Percentiles rank a stretch among this genome's conserved stretches.
These are phyloP conservation scores for Channa argus DNA, from an alignment of 2,113 vertebrate species.

Conservation along the genomic window DNA sequence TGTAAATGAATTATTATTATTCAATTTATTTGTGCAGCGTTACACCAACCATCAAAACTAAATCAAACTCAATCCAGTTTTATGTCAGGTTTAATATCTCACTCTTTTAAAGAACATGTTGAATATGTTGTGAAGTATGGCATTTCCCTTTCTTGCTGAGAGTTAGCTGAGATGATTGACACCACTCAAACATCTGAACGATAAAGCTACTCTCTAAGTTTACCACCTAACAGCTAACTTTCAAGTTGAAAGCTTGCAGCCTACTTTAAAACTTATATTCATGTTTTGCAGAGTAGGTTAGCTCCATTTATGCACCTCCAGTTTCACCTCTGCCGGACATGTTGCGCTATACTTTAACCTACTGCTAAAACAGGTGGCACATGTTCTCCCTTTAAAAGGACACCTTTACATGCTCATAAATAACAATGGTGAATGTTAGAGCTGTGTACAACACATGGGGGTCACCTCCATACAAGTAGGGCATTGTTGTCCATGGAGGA, in stretches of 20 bases:
- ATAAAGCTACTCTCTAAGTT: background rate
- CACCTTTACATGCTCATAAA: constrained; percentile 76
- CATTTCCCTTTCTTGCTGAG: background rate
- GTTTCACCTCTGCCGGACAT: constrained; percentile 46
- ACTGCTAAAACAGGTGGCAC: constrained; percentile 70
- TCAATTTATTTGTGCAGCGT: too few relatives aligned
- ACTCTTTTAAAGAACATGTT: too few relatives aligned
- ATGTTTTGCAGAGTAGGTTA: constrained; percentile 22
- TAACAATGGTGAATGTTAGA: constrained; percentile 70
- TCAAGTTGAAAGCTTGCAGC: constrained; percentile 11
- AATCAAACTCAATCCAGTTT: too few relatives aligned
- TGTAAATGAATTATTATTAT: too few relatives aligned
- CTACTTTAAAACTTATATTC: constrained; percentile 47
- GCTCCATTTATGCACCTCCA: constrained; percentile 12
- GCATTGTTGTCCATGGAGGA: constrained; percentile 66
- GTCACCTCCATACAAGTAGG: constrained; percentile 78
- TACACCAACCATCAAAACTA: too few relatives aligned
- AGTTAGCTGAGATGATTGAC: background rate
- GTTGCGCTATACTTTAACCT: constrained; percentile 37
- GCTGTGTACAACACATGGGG: constrained; percentile 73
- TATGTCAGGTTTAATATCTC: too few relatives aligned
- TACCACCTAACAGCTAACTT: background rate
- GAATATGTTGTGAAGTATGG: too few relatives aligned
- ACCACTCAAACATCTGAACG: background rate
- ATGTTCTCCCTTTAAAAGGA: constrained; percentile 56